phyloP scores from a whole-genome alignment of 2,797 vertebrate species.

The Cirrhinus mrigala region DNA sequence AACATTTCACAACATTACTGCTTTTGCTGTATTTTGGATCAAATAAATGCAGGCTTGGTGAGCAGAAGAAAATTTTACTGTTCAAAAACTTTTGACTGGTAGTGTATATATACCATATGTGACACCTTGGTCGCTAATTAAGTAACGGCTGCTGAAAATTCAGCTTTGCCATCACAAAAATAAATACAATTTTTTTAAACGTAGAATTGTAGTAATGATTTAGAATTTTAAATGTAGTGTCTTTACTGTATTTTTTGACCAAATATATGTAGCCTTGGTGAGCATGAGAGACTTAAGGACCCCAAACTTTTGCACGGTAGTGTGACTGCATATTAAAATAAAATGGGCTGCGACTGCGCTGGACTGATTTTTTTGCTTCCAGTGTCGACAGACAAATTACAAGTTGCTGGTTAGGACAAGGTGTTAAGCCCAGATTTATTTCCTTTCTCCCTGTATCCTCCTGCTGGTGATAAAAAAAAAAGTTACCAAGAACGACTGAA shows the following conservation, averaged over 20 bases:
- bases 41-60: background rate
- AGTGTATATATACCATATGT: too few relatives aligned
- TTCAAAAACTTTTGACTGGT: too few relatives aligned
- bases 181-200: background rate
- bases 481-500: background rate
- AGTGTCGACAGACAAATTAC: background rate
- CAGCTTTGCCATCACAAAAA: background rate
- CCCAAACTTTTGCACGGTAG: background rate
- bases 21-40: background rate
- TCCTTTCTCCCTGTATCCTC: conserved; percentile 15
- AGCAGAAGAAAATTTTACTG: background rate
- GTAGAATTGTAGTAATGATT: background rate
- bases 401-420: background rate
- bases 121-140: too few relatives aligned
- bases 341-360: background rate
- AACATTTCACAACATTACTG: background rate
- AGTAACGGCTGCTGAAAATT: background rate
- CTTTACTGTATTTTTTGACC: too few relatives aligned
- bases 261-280: background rate
- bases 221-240: too few relatives aligned
- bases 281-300: background rate
- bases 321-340: background rate
- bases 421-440: background rate
- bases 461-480: conserved; percentile 20
- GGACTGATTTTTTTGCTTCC: background rate